A percentile compares a stretch with the other conserved stretches of the same genome.
Conservation (phyloP, 1,140 invertebrate species). For the Drosophila bocqueti region DNA sequence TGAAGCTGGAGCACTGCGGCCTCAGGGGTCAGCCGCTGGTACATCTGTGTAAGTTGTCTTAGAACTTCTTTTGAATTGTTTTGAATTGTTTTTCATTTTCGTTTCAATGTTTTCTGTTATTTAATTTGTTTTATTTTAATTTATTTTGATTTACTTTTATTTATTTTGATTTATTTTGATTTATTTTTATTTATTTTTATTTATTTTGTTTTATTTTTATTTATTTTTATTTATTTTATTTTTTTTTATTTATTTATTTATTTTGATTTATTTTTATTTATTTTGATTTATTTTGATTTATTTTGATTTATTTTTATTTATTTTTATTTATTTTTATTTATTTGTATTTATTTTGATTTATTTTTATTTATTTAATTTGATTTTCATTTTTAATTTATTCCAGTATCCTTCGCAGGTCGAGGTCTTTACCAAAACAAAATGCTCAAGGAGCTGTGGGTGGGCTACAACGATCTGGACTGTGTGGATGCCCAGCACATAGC, state of each 20-base stretch:
- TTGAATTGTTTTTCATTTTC: neutral
- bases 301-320: neutral
- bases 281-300: neutral
- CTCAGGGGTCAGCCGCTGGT: slow-evolving; percentile 88
- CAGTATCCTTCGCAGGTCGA: slow-evolving; percentile 87
- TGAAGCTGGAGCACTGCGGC: slow-evolving; percentile 91
- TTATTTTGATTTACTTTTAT: neutral
- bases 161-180: neutral
- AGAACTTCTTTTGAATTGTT: neutral
- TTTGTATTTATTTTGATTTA: neutral
- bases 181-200: neutral
- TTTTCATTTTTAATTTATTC: slow-evolving; percentile 12
- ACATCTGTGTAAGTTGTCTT: slow-evolving; percentile 88
- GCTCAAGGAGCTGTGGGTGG: slow-evolving; percentile 92
- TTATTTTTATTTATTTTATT: slow-evolving; percentile 3
- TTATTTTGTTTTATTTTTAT: neutral
- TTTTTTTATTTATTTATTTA: slow-evolving; percentile 12
- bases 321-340: neutral
- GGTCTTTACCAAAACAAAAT: slow-evolving; percentile 92
- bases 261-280: slow-evolving; percentile 1
- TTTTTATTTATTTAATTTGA: neutral
- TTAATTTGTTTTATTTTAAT: neutral
- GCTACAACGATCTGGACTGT: slow-evolving; percentile 91
- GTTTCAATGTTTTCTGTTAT: neutral
- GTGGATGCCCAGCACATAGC: slow-evolving; percentile 92